Conservation (phyloP, 2,888 invertebrate genomes). For the Vandiemenella viatica region DNA sequence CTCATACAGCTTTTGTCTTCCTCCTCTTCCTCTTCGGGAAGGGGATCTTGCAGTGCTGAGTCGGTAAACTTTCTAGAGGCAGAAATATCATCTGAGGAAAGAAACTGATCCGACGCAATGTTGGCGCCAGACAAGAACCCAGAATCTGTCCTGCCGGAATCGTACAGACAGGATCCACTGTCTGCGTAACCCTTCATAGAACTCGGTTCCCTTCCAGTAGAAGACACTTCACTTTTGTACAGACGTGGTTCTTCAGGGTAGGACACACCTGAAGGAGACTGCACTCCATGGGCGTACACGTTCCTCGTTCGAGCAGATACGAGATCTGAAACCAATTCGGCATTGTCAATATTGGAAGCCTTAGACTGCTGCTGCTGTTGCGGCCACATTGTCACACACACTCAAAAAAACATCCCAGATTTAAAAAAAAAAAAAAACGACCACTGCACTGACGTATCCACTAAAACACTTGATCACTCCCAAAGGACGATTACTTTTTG, state of each 20-base stretch:
- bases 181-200: constrained; percentile 13
- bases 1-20: no score
- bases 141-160: constrained; percentile 27
- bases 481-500: no score
- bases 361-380: constrained; percentile 8
- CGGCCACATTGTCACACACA: constrained; percentile 12
- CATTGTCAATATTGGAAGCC: constrained; percentile 10
- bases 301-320: constrained; percentile 8
- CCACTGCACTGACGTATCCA: no score
- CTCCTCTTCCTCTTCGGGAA: constrained; percentile 12
- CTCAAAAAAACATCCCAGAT: background rate
- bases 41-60: constrained; percentile 20
- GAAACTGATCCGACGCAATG: constrained; percentile 21
- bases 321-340: constrained; percentile 15
- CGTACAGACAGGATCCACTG: constrained; percentile 17
- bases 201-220: constrained; percentile 6
- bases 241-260: constrained; percentile 3
- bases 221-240: constrained; percentile 5
- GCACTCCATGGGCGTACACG: constrained; percentile 11
- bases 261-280: background rate
- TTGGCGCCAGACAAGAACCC: constrained; percentile 34
- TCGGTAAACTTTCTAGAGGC: constrained; percentile 13
- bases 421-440: background rate
- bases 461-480: no score
- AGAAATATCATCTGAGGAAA: constrained; percentile 17